Evolutionary conservation across 2,888 invertebrate species (phyloP).

Genomic region (Selenia dentaria): DNA sequence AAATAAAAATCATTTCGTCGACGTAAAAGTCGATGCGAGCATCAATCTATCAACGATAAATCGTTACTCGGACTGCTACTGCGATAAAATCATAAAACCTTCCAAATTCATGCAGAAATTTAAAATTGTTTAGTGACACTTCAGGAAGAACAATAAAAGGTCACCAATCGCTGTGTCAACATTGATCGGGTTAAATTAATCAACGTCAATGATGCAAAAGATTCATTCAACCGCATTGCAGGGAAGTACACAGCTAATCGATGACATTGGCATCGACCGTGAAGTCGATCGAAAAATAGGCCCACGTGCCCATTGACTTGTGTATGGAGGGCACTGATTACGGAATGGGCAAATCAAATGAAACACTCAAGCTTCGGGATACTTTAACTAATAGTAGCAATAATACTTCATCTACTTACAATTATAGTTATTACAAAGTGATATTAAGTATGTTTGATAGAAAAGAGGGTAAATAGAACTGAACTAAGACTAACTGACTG

Average conservation of each 20-base stretch:
- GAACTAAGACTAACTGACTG: too few species aligned
- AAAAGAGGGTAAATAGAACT: too few species aligned
- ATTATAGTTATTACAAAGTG: too few species aligned
- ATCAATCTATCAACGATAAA: too few species aligned
- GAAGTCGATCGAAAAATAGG: slow-evolving; percentile 27
- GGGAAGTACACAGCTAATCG: slow-evolving; percentile 21
- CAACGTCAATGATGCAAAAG: slow-evolving; percentile 19
- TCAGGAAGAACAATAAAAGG: slow-evolving; percentile 8
- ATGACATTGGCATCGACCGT: slow-evolving; percentile 31
- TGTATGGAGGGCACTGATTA: slow-evolving; percentile 23
- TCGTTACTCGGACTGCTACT: too few species aligned
- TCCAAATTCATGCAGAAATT: too few species aligned
- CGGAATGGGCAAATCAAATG: slow-evolving; percentile 7
- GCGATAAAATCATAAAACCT: too few species aligned
- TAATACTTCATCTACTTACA: too few species aligned
- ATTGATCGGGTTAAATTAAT: slow-evolving; percentile 10
- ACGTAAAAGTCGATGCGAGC: too few species aligned
- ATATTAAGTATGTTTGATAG: too few species aligned
- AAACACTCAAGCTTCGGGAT: not conserved
- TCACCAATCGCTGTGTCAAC: slow-evolving; percentile 2
- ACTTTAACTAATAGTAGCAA: too few species aligned
- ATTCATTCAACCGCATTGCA: slow-evolving; percentile 26
- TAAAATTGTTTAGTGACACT: not conserved
- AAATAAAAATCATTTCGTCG: too few species aligned
- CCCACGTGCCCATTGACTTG: slow-evolving; percentile 29